phyloP scores from a whole-genome alignment of 2,888 invertebrate species.

The Griposia aprilina region DNA sequence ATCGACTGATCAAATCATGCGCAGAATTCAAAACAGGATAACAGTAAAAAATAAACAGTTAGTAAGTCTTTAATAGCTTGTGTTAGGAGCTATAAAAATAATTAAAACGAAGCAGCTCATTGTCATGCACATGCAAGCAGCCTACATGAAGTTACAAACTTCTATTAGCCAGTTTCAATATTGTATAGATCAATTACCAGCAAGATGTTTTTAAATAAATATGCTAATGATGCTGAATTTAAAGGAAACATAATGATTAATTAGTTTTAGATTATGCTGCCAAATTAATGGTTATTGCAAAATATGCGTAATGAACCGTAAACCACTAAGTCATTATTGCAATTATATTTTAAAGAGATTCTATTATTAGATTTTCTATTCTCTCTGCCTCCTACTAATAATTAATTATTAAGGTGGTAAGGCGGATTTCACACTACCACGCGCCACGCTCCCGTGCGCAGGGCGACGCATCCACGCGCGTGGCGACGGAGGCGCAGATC shows the following conservation, averaged over 20 bases:
- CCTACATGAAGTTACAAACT: neutral
- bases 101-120: too few species aligned
- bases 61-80: neutral
- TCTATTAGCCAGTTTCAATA: neutral
- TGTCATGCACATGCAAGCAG: too few species aligned
- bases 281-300: conserved; percentile 5
- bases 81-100: too few species aligned
- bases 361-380: too few species aligned
- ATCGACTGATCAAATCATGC: conserved; percentile 21
- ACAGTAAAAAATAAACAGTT: conserved; percentile 1
- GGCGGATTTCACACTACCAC: too few species aligned
- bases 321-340: neutral
- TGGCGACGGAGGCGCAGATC: too few species aligned
- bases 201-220: conserved; percentile 8
- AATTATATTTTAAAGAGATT: neutral
- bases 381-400: neutral
- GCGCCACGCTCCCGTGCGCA: too few species aligned
- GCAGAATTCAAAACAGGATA: conserved; percentile 9
- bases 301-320: conserved; percentile 5
- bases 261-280: conserved; percentile 4
- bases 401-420: neutral
- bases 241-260: conserved; percentile 4
- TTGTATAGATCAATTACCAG: neutral
- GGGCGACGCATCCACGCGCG: too few species aligned
- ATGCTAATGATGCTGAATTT: conserved; percentile 1